A percentile compares a stretch with the other conserved stretches of the same genome.
These are phyloP conservation scores for Gerris buenoi DNA, from an alignment of 1,140 invertebrate species.

Conservation along the genomic window DNA sequence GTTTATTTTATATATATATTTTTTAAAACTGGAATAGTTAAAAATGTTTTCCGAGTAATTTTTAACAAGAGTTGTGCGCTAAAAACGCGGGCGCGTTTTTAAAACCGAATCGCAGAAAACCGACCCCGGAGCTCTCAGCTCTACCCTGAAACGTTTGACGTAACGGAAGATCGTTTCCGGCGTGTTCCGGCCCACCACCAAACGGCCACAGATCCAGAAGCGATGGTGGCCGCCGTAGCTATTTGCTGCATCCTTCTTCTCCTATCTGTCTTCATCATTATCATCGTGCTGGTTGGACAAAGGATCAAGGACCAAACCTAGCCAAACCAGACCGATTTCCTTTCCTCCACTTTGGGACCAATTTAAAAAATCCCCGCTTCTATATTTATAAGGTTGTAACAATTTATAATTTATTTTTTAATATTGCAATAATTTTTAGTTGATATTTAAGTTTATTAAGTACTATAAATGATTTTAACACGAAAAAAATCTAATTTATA, in stretches of 20 bases:
- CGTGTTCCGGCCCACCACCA: slow-evolving; percentile 2
- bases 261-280: slow-evolving; percentile 55
- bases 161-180: not conserved
- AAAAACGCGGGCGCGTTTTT: not conserved
- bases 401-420: no score
- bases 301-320: slow-evolving; percentile 13
- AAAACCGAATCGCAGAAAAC: not conserved
- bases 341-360: not conserved
- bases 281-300: slow-evolving; percentile 60
- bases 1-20: no score
- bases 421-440: no score
- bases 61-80: not conserved
- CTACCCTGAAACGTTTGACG: not conserved
- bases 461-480: no score
- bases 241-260: slow-evolving; percentile 61
- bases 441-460: no score
- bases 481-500: no score
- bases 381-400: no score
- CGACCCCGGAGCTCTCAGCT: not conserved
- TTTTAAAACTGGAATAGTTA: no score
- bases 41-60: no score
- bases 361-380: no score
- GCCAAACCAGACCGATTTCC: not conserved
- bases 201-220: slow-evolving; percentile 17
- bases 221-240: slow-evolving; percentile 58